Conservation (phyloP, 2,888 invertebrate genomes). For the Plutella xylostella region DNA sequence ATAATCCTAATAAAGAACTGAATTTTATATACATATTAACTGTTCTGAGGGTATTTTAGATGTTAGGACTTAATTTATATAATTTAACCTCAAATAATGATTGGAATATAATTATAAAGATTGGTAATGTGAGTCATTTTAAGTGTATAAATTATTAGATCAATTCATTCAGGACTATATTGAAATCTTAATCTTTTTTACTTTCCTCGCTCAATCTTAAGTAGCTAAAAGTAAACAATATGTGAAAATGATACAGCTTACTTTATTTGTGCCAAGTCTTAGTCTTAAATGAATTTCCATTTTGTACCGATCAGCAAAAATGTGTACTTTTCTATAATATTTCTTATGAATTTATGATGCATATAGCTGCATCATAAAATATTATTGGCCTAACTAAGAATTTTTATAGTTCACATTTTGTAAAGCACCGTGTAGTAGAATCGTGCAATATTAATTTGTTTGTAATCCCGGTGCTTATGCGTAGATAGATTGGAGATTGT, state of each 20-base stretch:
- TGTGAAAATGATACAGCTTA: slow-evolving; percentile 36
- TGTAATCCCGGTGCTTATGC: slow-evolving; percentile 44
- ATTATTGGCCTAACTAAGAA: slow-evolving; percentile 54
- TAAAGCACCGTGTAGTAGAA: slow-evolving; percentile 8
- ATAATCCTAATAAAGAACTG: slow-evolving; percentile 70
- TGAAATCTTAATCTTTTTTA: neutral
- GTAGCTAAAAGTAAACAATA: neutral
- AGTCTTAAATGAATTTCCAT: slow-evolving; percentile 28
- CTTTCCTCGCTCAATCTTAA: slow-evolving; percentile 1
- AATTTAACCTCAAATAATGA: slow-evolving; percentile 29
- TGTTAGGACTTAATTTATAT: slow-evolving; percentile 53
- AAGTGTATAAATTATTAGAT: neutral
- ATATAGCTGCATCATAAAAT: slow-evolving; percentile 32
- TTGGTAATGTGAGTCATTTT: slow-evolving; percentile 28
- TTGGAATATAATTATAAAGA: too few species aligned
- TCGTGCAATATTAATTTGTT: slow-evolving; percentile 46
- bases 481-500: slow-evolving; percentile 26
- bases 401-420: neutral
- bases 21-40: slow-evolving; percentile 68
- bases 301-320: neutral
- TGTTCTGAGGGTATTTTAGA: slow-evolving; percentile 67
- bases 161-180: slow-evolving; percentile 14
- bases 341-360: neutral
- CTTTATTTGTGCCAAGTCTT: slow-evolving; percentile 64
- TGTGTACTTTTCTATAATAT: slow-evolving; percentile 1